Percentiles rank a stretch among this genome's conserved stretches.
Evolutionary conservation across 1,140 invertebrate species (phyloP).

Genomic region (Caenorhabditis inopinata): DNA sequence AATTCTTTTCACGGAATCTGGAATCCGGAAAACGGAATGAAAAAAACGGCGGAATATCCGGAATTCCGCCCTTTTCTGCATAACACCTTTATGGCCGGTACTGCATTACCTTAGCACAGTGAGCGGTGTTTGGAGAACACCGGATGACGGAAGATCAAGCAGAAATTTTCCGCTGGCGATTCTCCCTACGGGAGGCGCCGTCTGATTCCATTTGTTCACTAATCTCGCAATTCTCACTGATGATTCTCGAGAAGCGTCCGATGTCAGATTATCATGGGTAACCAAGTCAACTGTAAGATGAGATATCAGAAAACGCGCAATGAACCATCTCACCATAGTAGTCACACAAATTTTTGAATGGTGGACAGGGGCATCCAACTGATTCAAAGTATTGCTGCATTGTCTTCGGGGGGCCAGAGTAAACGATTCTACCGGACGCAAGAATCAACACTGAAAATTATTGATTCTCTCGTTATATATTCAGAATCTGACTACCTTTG

Average conservation of each 20-base stretch:
- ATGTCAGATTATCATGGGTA: constrained; percentile 84
- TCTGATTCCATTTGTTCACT: constrained; percentile 41
- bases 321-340: constrained; percentile 87
- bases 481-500: constrained; percentile 60
- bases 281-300: constrained; percentile 80
- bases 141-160: constrained; percentile 28
- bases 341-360: constrained; percentile 92
- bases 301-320: constrained; percentile 30
- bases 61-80: too few relatives aligned
- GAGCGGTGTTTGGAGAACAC: neutral
- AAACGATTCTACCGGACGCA: constrained; percentile 85
- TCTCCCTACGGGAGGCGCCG: constrained; percentile 19
- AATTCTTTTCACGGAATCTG: too few relatives aligned
- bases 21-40: too few relatives aligned
- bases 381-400: constrained; percentile 89
- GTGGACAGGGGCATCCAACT: constrained; percentile 88
- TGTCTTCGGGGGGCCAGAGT: constrained; percentile 81
- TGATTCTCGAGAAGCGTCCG: constrained; percentile 88
- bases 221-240: constrained; percentile 81
- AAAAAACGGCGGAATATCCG: too few relatives aligned
- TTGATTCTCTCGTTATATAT: neutral
- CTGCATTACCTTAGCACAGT: constrained; percentile 40
- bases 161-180: constrained; percentile 5
- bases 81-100: too few relatives aligned
- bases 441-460: constrained; percentile 74